Evolutionary conservation across 92 coral and sea anemone species (phyloP).

Genomic region (Blastomussa wellsi): DNA sequence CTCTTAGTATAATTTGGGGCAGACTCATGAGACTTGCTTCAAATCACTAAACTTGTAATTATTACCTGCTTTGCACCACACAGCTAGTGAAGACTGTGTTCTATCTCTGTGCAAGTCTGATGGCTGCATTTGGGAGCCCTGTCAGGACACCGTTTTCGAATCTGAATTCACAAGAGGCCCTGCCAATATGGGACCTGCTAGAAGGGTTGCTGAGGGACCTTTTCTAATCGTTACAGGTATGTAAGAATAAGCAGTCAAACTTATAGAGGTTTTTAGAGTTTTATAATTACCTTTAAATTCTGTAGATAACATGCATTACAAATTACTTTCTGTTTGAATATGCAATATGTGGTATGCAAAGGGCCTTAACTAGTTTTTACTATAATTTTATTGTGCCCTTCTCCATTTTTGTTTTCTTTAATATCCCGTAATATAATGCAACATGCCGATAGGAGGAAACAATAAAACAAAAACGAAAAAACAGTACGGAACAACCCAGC

Average conservation of each 20-base stretch:
- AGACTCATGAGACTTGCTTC: too few relatives aligned
- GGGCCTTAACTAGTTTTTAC: too few relatives aligned
- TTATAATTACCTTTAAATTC: neutral
- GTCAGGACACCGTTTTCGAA: conserved; percentile 55
- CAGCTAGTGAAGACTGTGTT: conserved; percentile 15
- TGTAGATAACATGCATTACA: neutral
- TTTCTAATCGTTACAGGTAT: conserved; percentile 86
- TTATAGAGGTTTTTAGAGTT: neutral
- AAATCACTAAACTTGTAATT: neutral
- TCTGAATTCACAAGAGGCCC: conserved; percentile 80
- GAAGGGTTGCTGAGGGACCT: conserved; percentile 89
- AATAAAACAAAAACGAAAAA: too few relatives aligned
- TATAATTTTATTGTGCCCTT: too few relatives aligned
- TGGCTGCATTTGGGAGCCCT: conserved; percentile 57
- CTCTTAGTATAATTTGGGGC: too few relatives aligned
- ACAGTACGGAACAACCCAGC: too few relatives aligned
- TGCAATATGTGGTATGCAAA: too few relatives aligned
- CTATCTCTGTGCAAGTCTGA: conserved; percentile 53
- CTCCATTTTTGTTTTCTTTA: too few relatives aligned
- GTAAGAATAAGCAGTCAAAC: neutral
- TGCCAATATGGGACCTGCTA: conserved; percentile 85
- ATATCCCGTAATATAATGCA: too few relatives aligned
- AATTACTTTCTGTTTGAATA: neutral
- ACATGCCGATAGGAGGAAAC: too few relatives aligned
- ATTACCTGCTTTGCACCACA: neutral